Evolutionary conservation across 1,140 invertebrate species (phyloP).

Genomic region (Bombus haemorrhoidalis): DNA sequence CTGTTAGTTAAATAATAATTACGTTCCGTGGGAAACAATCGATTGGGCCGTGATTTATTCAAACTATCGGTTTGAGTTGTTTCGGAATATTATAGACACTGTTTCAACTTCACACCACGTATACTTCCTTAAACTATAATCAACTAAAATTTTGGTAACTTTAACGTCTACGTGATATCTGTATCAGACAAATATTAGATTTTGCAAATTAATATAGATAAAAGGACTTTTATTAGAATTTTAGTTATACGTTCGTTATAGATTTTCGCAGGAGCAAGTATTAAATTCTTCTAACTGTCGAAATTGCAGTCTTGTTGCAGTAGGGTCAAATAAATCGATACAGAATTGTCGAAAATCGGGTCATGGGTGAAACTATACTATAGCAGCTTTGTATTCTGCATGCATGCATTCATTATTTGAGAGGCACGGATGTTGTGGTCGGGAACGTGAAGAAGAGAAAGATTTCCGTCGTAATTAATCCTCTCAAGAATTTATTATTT

Average conservation of each 20-base stretch:
- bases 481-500: not conserved
- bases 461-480: not conserved
- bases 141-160: not conserved
- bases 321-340: slow-evolving; percentile 54
- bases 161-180: not conserved
- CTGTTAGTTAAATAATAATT: slow-evolving; percentile 9
- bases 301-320: not conserved
- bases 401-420: slow-evolving; percentile 54
- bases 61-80: not conserved
- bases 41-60: not conserved
- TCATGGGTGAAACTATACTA: slow-evolving; percentile 31
- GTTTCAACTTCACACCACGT: too few relatives aligned
- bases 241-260: not conserved
- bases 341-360: slow-evolving; percentile 55
- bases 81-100: not conserved
- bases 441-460: slow-evolving; percentile 1
- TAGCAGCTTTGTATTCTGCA: slow-evolving; percentile 37
- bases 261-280: not conserved
- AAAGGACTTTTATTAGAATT: not conserved
- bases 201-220: not conserved
- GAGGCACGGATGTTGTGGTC: not conserved
- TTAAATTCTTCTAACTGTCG: not conserved
- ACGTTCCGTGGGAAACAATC: not conserved
- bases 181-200: not conserved
- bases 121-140: not conserved